These are phyloP conservation scores for Macrostomum lignano DNA, from an alignment of 1,140 invertebrate genomes.

Conservation along the genomic window DNA sequence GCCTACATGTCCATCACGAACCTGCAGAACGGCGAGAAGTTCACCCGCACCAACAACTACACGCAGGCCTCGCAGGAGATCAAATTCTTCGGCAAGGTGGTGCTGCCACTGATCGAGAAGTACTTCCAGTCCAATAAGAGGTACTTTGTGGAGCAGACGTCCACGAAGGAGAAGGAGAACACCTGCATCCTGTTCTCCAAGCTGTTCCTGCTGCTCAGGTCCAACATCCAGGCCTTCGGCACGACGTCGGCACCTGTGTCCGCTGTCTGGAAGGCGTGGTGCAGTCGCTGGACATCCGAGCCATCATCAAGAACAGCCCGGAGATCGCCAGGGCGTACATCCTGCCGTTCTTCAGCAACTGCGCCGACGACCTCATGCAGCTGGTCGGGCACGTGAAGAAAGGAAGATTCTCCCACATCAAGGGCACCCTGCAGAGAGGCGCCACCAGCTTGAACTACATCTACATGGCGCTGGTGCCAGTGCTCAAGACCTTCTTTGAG, in stretches of 20 bases:
- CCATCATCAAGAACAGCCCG: conserved; percentile 81
- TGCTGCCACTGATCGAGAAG: conserved; percentile 85
- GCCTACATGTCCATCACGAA: conserved; percentile 90
- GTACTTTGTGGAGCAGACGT: no score
- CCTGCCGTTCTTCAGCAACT: conserved; percentile 94
- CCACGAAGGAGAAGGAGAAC: no score
- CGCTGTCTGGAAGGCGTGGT: conserved; percentile 59
- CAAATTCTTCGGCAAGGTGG: conserved; percentile 96
- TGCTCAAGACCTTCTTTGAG: conserved; percentile 83
- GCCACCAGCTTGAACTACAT: conserved; percentile 69
- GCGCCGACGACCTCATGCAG: conserved; percentile 76
- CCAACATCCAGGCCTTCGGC: conserved; percentile 74
- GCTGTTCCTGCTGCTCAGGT: conserved; percentile 57
- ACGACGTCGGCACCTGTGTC: conserved; percentile 81
- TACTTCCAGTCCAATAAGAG: conserved; percentile 88
- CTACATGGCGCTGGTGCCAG: conserved; percentile 61
- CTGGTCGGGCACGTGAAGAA: conserved; percentile 71
- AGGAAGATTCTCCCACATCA: conserved; percentile 68
- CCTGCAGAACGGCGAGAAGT: conserved; percentile 64
- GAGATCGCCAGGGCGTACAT: conserved; percentile 79
- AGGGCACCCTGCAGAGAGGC: conserved; percentile 65
- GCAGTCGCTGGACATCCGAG: conserved; percentile 69
- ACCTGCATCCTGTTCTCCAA: conserved; percentile 82
- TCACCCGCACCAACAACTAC: conserved; percentile 64
- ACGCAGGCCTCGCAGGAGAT: conserved; percentile 83